Percentiles rank a stretch among this genome's conserved stretches.
Evolutionary conservation across 2,888 invertebrate species (phyloP).

Genomic region (Slavum lentiscoides): DNA sequence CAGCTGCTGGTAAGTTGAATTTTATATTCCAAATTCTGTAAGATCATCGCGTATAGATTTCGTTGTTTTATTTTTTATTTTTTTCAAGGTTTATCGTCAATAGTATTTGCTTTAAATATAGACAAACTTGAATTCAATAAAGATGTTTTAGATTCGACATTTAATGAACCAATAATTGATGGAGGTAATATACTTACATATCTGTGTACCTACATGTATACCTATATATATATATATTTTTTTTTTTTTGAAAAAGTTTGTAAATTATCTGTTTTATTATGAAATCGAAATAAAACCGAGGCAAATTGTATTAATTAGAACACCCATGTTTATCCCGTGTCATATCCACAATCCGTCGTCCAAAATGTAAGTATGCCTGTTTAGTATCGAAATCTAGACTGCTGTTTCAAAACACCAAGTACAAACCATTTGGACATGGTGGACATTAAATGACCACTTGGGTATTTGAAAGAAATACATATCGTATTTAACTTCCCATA

Average conservation of each 20-base stretch:
- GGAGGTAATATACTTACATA: constrained; percentile 32
- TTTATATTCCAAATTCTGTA: constrained; percentile 10
- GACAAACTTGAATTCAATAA: constrained; percentile 78
- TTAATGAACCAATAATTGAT: constrained; percentile 48
- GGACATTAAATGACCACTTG: too few relatives aligned
- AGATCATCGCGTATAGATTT: neutral
- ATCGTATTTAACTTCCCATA: too few relatives aligned
- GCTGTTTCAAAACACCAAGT: too few relatives aligned
- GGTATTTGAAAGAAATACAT: too few relatives aligned
- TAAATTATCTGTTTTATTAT: neutral
- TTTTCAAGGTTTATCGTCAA: constrained; percentile 80
- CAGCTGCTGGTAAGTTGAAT: constrained; percentile 74
- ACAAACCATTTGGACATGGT: too few relatives aligned
- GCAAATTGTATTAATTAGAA: too few relatives aligned
- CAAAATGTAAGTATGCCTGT: too few relatives aligned
- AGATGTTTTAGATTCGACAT: constrained; percentile 59
- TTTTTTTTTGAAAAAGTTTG: neutral
- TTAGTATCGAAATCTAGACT: too few relatives aligned
- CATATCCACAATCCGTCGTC: too few relatives aligned
- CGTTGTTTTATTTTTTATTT: constrained; percentile 28
- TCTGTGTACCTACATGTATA: too few relatives aligned
- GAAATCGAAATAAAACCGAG: too few relatives aligned
- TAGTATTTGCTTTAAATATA: constrained; percentile 89
- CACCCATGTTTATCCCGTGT: too few relatives aligned
- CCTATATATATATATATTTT: neutral